phyloP scores from a whole-genome alignment of 2,888 invertebrate species.

The Ophion obscuratus region DNA sequence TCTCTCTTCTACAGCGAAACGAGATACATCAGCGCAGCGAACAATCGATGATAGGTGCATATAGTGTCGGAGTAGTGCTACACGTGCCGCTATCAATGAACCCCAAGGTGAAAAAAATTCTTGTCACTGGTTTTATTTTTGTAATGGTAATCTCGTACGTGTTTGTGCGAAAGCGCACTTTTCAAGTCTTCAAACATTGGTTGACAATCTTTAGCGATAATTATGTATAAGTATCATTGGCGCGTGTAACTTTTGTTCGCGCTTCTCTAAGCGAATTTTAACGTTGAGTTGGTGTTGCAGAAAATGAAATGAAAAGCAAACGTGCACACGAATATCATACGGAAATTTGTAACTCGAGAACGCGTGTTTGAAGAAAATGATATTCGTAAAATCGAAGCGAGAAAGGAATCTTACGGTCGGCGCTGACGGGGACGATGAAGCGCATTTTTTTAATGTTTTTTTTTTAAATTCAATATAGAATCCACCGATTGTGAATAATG shows the following conservation, averaged over 20 bases:
- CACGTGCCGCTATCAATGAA: constrained; percentile 76
- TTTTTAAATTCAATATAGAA: neutral
- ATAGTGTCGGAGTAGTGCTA: constrained; percentile 52
- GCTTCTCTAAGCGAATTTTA: neutral
- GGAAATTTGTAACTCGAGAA: constrained; percentile 8
- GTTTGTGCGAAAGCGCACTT: neutral
- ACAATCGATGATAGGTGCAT: neutral
- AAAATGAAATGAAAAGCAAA: neutral
- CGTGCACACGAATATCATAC: neutral
- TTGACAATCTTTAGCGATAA: constrained; percentile 2
- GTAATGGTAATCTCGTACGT: neutral
- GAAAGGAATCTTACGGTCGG: neutral
- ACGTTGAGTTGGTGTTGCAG: neutral
- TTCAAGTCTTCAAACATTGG: neutral
- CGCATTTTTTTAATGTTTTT: neutral
- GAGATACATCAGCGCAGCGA: neutral
- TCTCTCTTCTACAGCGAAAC: neutral
- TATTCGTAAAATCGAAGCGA: neutral
- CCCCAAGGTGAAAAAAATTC: constrained; percentile 57
- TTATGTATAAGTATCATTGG: neutral
- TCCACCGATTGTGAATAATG: neutral
- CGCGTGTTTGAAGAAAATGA: neutral
- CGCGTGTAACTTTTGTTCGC: neutral
- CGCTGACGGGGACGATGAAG: neutral
- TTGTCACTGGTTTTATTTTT: constrained; percentile 62